Percentiles rank a stretch among this genome's conserved stretches.
phyloP scores from a whole-genome alignment of 2,797 vertebrate genomes.

The Anabacerthia variegaticeps region DNA sequence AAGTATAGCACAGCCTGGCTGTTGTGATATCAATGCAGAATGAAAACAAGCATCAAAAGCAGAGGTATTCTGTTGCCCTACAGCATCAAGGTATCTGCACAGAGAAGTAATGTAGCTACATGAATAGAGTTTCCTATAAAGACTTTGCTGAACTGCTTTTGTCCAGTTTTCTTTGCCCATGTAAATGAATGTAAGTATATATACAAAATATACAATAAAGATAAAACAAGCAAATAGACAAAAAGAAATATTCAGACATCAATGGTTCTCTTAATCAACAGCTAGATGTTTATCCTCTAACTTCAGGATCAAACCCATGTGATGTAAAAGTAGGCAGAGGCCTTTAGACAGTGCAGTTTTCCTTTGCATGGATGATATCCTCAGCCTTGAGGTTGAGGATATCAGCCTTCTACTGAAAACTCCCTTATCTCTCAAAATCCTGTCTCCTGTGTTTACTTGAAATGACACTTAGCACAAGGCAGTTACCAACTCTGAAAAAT shows the following conservation, averaged over 20 bases:
- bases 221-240: not conserved
- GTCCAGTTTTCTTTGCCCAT: not conserved
- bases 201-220: not conserved
- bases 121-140: not conserved
- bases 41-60: not conserved
- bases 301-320: not conserved
- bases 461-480: not conserved
- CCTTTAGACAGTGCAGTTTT: not conserved
- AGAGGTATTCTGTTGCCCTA: not conserved
- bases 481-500: not conserved
- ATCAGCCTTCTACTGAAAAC: not conserved
- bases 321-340: not conserved
- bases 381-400: not conserved
- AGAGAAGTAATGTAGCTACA: not conserved
- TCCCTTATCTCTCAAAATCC: not conserved
- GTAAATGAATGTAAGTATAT: not conserved
- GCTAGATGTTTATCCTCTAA: not conserved
- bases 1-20: not conserved
- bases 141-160: not conserved
- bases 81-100: not conserved
- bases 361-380: not conserved
- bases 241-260: not conserved
- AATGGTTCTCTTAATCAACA: not conserved
- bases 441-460: not conserved
- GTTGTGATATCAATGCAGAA: not conserved